phyloP scores from a whole-genome alignment of 2,113 vertebrate species.

The Megaceryle torquata region DNA sequence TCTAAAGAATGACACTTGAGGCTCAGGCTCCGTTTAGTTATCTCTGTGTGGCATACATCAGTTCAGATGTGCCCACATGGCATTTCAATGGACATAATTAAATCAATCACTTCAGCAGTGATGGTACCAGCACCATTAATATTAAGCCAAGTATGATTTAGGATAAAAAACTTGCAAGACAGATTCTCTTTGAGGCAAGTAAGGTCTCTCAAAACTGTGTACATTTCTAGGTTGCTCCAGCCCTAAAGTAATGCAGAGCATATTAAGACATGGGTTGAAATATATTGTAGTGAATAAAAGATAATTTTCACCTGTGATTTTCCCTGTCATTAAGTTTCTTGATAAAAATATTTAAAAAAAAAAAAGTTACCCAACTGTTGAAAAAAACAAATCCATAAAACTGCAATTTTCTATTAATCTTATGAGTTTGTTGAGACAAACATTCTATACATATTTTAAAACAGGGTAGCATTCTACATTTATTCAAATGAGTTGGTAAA shows the following conservation, averaged over 20 bases:
- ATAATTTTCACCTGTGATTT: background rate
- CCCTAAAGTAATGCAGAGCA: background rate
- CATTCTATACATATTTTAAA: conserved; percentile 44
- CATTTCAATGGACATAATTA: background rate
- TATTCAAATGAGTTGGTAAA: conserved; percentile 56
- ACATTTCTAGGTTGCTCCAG: background rate
- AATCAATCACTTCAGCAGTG: background rate
- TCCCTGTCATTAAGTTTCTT: background rate
- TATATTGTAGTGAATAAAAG: background rate
- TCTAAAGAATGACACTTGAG: background rate
- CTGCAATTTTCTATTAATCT: background rate
- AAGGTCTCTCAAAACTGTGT: background rate
- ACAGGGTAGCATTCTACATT: conserved; percentile 26
- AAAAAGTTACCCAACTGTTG: background rate
- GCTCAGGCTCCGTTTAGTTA: background rate
- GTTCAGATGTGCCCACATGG: background rate
- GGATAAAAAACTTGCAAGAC: background rate
- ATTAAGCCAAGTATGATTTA: background rate
- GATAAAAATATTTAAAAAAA: background rate
- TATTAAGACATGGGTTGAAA: background rate
- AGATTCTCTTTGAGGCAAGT: background rate
- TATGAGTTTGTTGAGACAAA: background rate
- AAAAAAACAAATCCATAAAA: background rate
- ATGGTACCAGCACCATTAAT: background rate
- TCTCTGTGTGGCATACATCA: background rate